Evolutionary conservation across 1,140 invertebrate genomes (phyloP), one percentile per base, ranked within the genome.

Genomic region (Hypothenemus hampei): DNA sequence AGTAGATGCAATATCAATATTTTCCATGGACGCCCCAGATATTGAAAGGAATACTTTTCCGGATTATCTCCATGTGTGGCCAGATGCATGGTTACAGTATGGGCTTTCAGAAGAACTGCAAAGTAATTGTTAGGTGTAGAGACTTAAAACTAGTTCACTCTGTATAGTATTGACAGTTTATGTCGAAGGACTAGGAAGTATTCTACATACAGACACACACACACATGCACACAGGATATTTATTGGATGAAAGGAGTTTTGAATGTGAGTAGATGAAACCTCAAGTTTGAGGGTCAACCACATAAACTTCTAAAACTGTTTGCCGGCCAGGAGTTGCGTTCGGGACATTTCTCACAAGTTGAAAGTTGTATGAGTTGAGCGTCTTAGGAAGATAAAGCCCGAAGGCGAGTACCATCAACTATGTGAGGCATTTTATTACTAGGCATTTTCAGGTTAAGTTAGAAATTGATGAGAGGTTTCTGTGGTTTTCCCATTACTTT

Each of bases 291-390:
- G 67, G 67, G 69, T 69, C 69, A 69, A 69, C 69, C 69, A 61
- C 69, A 71, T 65, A 71, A 71, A 71, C 69, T 71, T 71, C 58
- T 61, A 60, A 63, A 69, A 67, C 66, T 66, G 66, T 65, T 66
- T 62, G 64, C 60, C 56, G 60, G 61, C 61, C 62, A 61, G 61
- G 65, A 67, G 59, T 65, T 62, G 65, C 57, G 56, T 58, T 61
- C 57, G 52, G 60, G 66, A 67, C 60, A 65, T 66, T 67, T 60
- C 48, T 59, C 35, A 50, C 59, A 39, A 58, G 57, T 62, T 61
- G 57, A 48, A 60, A 65, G 63, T 65, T 66, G 54, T 52, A 66
- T n/a, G 57, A 52, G 58, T 43, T 62, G 44, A 58, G 44, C 64
- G 35, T 67, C 65, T 67, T 67, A 46, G 44, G 57, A 64, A 58